These are phyloP conservation scores for Clarias fuscus DNA, from an alignment of 2,797 vertebrate genomes.

Conservation along the genomic window DNA sequence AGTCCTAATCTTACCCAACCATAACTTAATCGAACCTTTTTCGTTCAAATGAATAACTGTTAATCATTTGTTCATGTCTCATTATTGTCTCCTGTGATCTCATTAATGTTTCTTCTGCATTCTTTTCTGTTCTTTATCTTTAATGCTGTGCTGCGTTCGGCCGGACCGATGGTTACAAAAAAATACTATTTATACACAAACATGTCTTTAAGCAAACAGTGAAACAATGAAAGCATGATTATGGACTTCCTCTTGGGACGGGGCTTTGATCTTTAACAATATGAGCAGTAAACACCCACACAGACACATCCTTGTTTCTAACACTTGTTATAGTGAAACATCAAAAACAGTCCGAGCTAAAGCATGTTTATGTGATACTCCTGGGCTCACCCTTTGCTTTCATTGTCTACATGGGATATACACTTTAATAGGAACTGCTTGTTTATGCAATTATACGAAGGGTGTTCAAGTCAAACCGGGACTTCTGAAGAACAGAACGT, in stretches of 20 bases:
- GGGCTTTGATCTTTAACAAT: conserved; percentile 47
- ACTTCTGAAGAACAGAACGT: no score
- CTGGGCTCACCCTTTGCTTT: background rate
- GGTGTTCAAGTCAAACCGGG: no score
- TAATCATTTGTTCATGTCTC: background rate
- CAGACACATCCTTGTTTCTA: conserved; percentile 25
- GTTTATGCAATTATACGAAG: background rate
- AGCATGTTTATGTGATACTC: background rate
- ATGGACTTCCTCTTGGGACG: conserved; percentile 20
- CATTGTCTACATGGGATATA: no score
- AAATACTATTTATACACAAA: conserved; percentile 40
- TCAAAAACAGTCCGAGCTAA: conserved; percentile 33
- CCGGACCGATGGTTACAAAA: conserved; percentile 21
- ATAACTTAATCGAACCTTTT: background rate
- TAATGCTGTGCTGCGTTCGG: background rate
- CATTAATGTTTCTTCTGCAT: background rate
- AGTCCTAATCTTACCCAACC: background rate
- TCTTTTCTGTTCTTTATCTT: background rate
- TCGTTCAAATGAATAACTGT: background rate
- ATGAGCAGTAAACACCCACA: conserved; percentile 35
- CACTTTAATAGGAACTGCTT: background rate
- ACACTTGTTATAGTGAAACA: conserved; percentile 24
- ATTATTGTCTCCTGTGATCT: background rate
- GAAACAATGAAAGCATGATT: conserved; percentile 43
- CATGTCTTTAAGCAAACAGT: conserved; percentile 43